Base-by-base conservation (phyloP, 2,797 vertebrate genomes). In the Catharus ustulatus region DNA sequence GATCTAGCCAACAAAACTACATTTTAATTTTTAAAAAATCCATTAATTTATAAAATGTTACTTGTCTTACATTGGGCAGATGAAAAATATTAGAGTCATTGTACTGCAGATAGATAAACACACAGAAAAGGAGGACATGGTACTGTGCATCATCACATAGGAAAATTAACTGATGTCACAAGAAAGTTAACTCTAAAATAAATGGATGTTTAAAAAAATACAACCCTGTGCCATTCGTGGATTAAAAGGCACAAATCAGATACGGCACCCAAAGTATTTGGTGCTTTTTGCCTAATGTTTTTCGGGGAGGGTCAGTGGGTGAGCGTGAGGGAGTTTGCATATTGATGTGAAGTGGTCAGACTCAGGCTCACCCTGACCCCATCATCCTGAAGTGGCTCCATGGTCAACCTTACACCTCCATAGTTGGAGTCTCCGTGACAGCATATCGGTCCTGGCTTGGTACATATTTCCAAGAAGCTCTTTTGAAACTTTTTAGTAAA, bases 381-480 rank as follows among this genome's bases (percentile, higher is more conserved):
- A 46, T 17, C 15, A 62, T 4, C 12, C 21, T 11, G 4, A 71
- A 43, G 59, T 3, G 3, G 2, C 22, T 59, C 13, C 48, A 32
- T 8, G 57, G 14, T 15, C 66, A 62, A 34, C 4, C 10, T 10
- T 18, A 5, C 8, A 24, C 3, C 4, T 46, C 45, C 8, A 8
- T 15, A 11, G 6, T 0, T 46, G 11, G 9, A 40, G 18, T 19
- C 20, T 54, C 49, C 11, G n/a, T 1, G 2, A 2, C 26, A 54
- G 18, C 14, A 5, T 34, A 38, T 15, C n/a, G 24, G 3, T 58
- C 18, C 21, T 77, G 5, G 42, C 61, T 45, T 34, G 20, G 12
- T 9, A 63, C 5, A 38, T 1, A 2, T 61, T 76, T 64, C 58
- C 22, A 42, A 67, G 15, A n/a, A 26, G 14, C 2, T 91, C 26